Percentiles rank a stretch among this genome's conserved stretches.
Evolutionary conservation across 2,797 vertebrate species (phyloP).

Genomic region (Clamator glandarius): DNA sequence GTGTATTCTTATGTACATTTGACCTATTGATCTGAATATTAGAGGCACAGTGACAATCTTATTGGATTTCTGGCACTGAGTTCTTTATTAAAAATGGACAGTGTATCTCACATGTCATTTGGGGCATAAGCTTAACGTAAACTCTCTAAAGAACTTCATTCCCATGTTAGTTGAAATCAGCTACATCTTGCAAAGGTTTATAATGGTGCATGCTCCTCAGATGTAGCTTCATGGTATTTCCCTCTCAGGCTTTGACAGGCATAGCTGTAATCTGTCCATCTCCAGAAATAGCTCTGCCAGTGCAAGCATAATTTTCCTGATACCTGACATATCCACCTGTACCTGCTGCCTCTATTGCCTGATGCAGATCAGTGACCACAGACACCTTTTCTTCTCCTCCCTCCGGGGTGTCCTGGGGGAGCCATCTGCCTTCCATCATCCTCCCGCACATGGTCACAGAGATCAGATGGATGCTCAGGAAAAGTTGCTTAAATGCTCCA

Average conservation of each 20-base stretch:
- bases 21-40: background rate
- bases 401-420: background rate
- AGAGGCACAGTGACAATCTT: background rate
- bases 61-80: background rate
- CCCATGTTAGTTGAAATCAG: background rate
- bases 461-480: background rate
- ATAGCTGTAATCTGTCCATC: background rate
- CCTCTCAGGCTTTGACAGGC: background rate
- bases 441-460: rapidly evolving
- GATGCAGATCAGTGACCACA: background rate
- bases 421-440: background rate
- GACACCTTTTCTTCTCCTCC: background rate
- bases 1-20: background rate
- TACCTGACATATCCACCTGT: background rate
- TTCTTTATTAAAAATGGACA: background rate
- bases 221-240: background rate
- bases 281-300: constrained; percentile 15
- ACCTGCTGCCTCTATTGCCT: background rate
- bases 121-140: background rate
- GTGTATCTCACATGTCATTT: background rate
- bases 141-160: background rate
- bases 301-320: background rate
- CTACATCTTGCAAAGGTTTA: background rate
- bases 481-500: background rate
- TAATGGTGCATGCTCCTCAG: background rate